Conservation (phyloP, 2,797 vertebrate species). For the Artibeus jamaicensis region DNA sequence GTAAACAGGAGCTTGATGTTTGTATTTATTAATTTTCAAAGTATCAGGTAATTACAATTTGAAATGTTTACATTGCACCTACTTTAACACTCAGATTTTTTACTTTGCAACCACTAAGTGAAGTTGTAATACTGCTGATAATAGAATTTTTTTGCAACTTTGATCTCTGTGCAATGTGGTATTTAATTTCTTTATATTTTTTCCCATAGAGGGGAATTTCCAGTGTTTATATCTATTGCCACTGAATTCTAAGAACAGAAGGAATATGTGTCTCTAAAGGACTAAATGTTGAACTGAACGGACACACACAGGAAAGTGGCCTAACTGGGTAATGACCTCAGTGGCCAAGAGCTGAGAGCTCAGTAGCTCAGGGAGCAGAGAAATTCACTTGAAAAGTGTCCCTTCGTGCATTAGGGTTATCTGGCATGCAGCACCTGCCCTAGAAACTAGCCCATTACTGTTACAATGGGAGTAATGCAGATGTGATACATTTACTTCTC, state of each 20-base stretch:
- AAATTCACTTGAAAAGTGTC: background rate
- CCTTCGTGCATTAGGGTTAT: background rate
- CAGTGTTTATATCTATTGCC: background rate
- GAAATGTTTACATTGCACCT: background rate
- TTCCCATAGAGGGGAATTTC: background rate
- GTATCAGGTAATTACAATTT: background rate
- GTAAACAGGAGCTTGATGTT: background rate
- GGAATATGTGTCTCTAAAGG: background rate
- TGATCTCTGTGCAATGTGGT: background rate
- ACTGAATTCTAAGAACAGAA: background rate
- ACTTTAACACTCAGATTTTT: background rate
- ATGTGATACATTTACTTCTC: background rate
- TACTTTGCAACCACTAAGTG: slow-evolving; percentile 23
- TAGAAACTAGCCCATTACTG: background rate
- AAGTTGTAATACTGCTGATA: background rate
- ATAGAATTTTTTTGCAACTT: background rate
- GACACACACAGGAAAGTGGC: background rate
- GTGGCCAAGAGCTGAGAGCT: background rate
- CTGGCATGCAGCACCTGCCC: background rate
- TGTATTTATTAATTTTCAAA: slow-evolving; percentile 38
- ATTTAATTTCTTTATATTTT: background rate
- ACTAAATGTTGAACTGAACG: background rate
- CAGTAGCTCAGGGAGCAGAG: background rate
- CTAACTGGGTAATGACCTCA: background rate
- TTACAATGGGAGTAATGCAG: background rate